A percentile compares a stretch with the other conserved stretches of the same genome.
Conservation (phyloP, 2,888 invertebrate species). For the Clostera curtula region DNA sequence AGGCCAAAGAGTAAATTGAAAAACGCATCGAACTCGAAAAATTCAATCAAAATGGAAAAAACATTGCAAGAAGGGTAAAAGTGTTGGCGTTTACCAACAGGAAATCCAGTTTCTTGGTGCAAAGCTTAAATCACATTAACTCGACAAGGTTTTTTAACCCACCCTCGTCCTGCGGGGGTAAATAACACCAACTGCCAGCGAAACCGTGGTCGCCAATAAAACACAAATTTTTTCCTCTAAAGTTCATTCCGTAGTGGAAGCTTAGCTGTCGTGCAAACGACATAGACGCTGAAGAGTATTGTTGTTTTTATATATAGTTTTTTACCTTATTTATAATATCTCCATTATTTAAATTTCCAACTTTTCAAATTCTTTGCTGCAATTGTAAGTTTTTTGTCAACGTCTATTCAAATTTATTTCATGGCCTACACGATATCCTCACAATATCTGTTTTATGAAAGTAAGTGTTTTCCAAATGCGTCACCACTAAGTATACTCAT, state of each 20-base stretch:
- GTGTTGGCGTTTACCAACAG: conserved; percentile 26
- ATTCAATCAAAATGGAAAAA: conserved; percentile 9
- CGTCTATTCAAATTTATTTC: too few relatives aligned
- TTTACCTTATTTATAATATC: too few relatives aligned
- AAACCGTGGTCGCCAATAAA: conserved; percentile 54
- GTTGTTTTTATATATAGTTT: too few relatives aligned
- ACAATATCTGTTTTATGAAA: too few relatives aligned
- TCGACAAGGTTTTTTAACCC: conserved; percentile 38
- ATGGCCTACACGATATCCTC: too few relatives aligned
- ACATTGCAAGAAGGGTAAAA: conserved; percentile 15
- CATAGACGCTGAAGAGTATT: too few relatives aligned
- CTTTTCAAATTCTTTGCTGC: too few relatives aligned
- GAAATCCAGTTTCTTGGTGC: conserved; percentile 31
- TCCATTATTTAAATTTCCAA: too few relatives aligned
- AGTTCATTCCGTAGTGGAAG: conserved; percentile 7
- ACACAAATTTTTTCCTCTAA: conserved; percentile 48
- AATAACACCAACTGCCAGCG: conserved; percentile 43
- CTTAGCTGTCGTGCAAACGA: conserved; percentile 7
- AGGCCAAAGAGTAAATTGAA: not conserved
- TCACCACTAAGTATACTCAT: too few relatives aligned
- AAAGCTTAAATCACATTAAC: conserved; percentile 43
- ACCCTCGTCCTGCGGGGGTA: conserved; percentile 28
- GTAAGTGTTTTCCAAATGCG: too few relatives aligned
- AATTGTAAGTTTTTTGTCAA: too few relatives aligned
- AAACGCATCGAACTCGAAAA: conserved; percentile 11